phyloP scores from a whole-genome alignment of 2,888 invertebrate genomes.

The Marasmarcha lunaedactyla region DNA sequence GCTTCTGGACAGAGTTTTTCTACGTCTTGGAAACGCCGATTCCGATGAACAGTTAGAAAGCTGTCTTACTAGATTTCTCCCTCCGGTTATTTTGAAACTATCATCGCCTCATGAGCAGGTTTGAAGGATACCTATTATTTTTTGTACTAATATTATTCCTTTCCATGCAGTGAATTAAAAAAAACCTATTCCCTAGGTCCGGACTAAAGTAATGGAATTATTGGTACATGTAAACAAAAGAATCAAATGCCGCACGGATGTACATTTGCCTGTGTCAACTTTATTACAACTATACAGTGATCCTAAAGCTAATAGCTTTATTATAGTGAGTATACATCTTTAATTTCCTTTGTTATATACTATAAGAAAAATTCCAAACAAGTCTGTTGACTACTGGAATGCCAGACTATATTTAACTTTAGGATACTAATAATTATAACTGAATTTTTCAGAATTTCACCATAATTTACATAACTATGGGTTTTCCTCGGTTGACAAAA shows the following conservation, averaged over 20 bases:
- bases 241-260: constrained; percentile 84
- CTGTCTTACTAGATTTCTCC: constrained; percentile 82
- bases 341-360: neutral
- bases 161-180: no score
- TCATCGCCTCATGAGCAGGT: constrained; percentile 90
- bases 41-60: constrained; percentile 89
- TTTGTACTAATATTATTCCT: constrained; percentile 13
- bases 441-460: constrained; percentile 83
- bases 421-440: no score
- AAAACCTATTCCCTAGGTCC: no score
- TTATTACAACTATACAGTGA: constrained; percentile 85
- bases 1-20: constrained; percentile 88
- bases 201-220: constrained; percentile 90
- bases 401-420: no score
- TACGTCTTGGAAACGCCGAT: constrained; percentile 89
- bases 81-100: constrained; percentile 91
- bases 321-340: constrained; percentile 71
- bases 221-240: constrained; percentile 92
- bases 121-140: constrained; percentile 3
- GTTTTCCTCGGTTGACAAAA: constrained; percentile 83
- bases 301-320: constrained; percentile 81
- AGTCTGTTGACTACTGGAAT: neutral
- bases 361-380: no score
- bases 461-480: constrained; percentile 93
- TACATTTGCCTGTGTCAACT: constrained; percentile 88